phyloP scores from a whole-genome alignment of 2,797 vertebrate species.

The Spinibarbus caldwelli region DNA sequence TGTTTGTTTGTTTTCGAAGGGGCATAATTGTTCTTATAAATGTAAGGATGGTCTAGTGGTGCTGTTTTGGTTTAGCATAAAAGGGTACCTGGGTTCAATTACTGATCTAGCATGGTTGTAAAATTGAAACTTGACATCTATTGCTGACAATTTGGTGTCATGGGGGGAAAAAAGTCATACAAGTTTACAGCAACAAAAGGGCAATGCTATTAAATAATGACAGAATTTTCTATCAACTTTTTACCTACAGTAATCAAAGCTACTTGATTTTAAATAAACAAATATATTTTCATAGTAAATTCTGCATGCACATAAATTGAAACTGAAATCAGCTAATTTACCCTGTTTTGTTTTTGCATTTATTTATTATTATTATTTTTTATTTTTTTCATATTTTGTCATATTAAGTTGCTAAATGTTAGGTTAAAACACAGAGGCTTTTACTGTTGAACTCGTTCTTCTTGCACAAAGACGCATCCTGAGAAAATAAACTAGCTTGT shows the following conservation, averaged over 20 bases:
- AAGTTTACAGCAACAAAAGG: no score
- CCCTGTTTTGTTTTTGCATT: no score
- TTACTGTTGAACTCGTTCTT: not conserved
- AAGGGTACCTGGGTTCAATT: not conserved
- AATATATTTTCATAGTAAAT: not conserved
- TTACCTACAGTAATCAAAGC: not conserved
- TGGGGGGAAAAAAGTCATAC: no score
- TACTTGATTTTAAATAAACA: not conserved
- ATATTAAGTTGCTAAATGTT: not conserved
- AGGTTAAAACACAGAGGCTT: conserved; percentile 7
- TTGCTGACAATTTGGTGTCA: no score
- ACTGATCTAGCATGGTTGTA: not conserved
- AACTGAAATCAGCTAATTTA: not conserved
- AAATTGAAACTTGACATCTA: no score
- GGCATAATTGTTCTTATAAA: no score
- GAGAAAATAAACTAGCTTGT: conserved; percentile 34
- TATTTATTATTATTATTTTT: no score
- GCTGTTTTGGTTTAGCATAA: not conserved
- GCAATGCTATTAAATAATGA: not conserved
- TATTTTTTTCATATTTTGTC: not conserved
- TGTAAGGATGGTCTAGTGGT: no score
- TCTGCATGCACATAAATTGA: not conserved
- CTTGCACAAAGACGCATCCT: conserved; percentile 24
- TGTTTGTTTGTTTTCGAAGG: no score
- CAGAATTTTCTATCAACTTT: not conserved